phyloP scores from a whole-genome alignment of 2,888 invertebrate genomes.

The Melinopterus prodromus region DNA sequence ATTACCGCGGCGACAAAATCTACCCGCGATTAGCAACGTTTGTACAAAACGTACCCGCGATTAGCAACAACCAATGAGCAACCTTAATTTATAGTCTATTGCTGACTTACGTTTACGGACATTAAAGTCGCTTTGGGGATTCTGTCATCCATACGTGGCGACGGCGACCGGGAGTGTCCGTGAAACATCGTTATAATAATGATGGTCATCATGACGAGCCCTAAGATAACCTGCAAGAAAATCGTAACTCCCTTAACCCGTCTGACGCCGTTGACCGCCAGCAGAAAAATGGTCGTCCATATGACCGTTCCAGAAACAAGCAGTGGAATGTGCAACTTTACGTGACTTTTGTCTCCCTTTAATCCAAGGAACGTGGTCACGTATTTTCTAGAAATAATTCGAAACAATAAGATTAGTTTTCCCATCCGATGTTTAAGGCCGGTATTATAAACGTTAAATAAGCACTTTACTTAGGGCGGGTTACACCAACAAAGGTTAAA shows the following conservation, averaged over 20 bases:
- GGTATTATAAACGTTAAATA: too few species aligned
- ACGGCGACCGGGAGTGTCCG: not conserved
- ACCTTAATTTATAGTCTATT: too few species aligned
- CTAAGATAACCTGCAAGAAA: slow-evolving; percentile 22
- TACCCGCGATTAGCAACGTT: too few species aligned
- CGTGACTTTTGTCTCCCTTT: not conserved
- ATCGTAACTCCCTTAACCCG: slow-evolving; percentile 21
- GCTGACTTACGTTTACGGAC: not conserved
- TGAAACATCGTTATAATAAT: slow-evolving; percentile 5
- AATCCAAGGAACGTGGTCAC: not conserved
- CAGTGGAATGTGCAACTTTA: slow-evolving; percentile 4
- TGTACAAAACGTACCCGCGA: too few species aligned
- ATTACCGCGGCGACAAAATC: too few species aligned
- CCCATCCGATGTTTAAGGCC: too few species aligned
- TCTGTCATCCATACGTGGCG: not conserved
- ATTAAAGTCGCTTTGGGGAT: not conserved
- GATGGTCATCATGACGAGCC: not conserved
- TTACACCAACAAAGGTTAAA: too few species aligned
- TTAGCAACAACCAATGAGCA: too few species aligned
- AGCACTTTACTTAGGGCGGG: too few species aligned
- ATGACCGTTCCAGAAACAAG: slow-evolving; percentile 8
- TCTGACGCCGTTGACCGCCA: slow-evolving; percentile 22
- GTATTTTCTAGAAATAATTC: not conserved
- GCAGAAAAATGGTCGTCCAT: slow-evolving; percentile 18
- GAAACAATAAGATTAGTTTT: too few species aligned